Percentiles rank a stretch among this genome's conserved stretches.
phyloP scores from a whole-genome alignment of 2,797 vertebrate species.

The Glossophaga mutica region DNA sequence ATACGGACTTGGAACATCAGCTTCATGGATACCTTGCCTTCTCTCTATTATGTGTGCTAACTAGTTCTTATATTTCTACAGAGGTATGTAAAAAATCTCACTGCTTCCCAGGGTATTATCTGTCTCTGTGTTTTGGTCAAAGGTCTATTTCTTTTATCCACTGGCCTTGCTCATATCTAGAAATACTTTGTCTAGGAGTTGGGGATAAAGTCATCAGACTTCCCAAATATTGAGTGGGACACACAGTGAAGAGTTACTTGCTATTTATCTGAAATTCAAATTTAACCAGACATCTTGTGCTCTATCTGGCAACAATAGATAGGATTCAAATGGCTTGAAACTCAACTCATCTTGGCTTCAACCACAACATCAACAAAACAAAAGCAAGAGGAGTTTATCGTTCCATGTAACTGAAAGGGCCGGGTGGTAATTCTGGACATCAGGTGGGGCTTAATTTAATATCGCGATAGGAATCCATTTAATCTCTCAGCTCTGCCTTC shows the following conservation, averaged over 20 bases:
- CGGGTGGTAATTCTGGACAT: slow-evolving; percentile 45
- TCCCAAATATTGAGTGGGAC: background rate
- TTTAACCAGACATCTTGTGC: background rate
- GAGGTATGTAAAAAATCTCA: background rate
- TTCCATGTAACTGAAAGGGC: background rate
- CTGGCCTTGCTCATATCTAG: background rate
- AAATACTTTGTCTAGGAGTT: background rate
- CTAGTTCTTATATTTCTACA: background rate
- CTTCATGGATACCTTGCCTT: background rate
- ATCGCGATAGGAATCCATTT: slow-evolving; percentile 39
- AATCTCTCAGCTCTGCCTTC: slow-evolving; percentile 22
- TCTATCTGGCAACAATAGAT: background rate
- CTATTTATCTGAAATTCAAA: background rate
- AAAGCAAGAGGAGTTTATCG: background rate
- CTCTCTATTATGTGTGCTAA: background rate
- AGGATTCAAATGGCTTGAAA: background rate
- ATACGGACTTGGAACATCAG: background rate
- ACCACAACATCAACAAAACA: background rate
- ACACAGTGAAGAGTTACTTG: background rate
- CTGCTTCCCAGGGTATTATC: fast-evolving
- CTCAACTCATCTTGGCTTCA: background rate
- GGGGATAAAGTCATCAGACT: background rate
- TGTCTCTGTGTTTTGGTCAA: background rate
- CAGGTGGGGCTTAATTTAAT: slow-evolving; percentile 34
- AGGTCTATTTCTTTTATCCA: background rate